phyloP scores from a whole-genome alignment of 2,888 invertebrate genomes.

The Cryptocheilus praepositus region DNA sequence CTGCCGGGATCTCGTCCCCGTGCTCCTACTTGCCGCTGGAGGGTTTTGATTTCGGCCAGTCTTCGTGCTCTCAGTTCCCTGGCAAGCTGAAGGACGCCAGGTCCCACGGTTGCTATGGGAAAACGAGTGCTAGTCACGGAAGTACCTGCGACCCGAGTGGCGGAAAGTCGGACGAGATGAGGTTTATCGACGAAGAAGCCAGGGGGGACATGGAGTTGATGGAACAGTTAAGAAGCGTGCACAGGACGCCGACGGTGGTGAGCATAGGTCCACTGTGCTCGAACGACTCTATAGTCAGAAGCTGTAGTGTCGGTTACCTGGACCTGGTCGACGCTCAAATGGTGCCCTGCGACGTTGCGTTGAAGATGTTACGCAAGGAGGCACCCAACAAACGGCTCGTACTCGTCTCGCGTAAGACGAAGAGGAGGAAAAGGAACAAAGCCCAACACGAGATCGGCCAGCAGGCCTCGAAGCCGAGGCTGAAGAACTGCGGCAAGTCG shows the following conservation, averaged over 20 bases:
- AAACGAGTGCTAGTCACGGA: constrained; percentile 47
- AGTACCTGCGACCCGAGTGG: constrained; percentile 27
- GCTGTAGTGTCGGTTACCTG: constrained; percentile 92
- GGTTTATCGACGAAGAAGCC: constrained; percentile 84
- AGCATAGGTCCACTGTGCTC: constrained; percentile 80
- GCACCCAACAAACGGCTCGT: constrained; percentile 85
- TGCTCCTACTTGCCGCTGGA: too few relatives aligned
- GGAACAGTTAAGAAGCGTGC: constrained; percentile 55
- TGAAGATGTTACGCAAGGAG: constrained; percentile 83
- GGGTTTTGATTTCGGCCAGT: not conserved
- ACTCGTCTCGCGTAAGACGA: constrained; percentile 82
- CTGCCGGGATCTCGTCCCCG: constrained; percentile 22
- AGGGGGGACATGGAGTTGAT: constrained; percentile 54
- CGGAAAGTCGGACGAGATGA: constrained; percentile 78
- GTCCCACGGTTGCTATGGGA: constrained; percentile 52
- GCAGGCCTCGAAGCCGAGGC: constrained; percentile 71
- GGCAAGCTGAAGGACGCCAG: constrained; percentile 57
- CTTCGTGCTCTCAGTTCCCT: constrained; percentile 47
- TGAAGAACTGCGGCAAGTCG: constrained; percentile 86
- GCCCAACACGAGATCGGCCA: constrained; percentile 66
- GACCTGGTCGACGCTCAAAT: constrained; percentile 87
- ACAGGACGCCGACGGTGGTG: constrained; percentile 79
- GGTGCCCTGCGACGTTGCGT: constrained; percentile 84
- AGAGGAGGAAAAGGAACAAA: constrained; percentile 73
- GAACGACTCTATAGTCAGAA: constrained; percentile 85